Evolutionary conservation across 2,888 invertebrate genomes (phyloP), one percentile per base, ranked within the genome.

Genomic region (Xestia c-nigrum): DNA sequence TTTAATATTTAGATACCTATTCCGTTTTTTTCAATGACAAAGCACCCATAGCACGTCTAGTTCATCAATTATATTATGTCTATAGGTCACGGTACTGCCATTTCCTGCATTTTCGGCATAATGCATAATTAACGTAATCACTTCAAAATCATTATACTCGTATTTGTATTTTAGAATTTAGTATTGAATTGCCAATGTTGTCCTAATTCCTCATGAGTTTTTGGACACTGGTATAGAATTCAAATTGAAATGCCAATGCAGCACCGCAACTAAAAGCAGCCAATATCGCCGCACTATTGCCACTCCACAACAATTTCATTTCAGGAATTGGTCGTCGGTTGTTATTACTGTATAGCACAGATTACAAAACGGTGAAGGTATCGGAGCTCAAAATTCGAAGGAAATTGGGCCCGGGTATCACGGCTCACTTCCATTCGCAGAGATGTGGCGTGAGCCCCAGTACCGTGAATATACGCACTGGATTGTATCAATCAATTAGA

Each of bases 141-240:
- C 43, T 31, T 16, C 50, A 52, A 64, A 74, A 19, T n/a, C 31
- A 57, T 64, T 74, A 81, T 57, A n/a, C n/a, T n/a, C n/a, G n/a
- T 68, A 68, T 46, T 68, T 74, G 79, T 68, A 24, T 64, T 81
- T 79, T n/a, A 3, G 21, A 72, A n/a, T 55, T 59, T 65, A 47
- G 61, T 38, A 14, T 81, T 50, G 57, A 38, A 61, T 71, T 63
- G 5, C 21, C 31, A 71, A 74, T 59, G 73, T 67, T 69, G 75
- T 65, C 64, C 67, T 76, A 74, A 78, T 82, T 79, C 71, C 64
- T 64, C 70, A 74, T 84, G 81, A 78, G 73, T 74, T 76, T 57
- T 40, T 68, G 55, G 72, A 71, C 55, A 52, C 46, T 70, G 70
- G 74, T 46, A 69, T 72, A 81, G 67, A 76, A 76, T 81, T 65